Percentiles rank a stretch among this genome's conserved stretches.
Evolutionary conservation across 2,888 invertebrate species (phyloP).

Genomic region (Orthosia cruda): DNA sequence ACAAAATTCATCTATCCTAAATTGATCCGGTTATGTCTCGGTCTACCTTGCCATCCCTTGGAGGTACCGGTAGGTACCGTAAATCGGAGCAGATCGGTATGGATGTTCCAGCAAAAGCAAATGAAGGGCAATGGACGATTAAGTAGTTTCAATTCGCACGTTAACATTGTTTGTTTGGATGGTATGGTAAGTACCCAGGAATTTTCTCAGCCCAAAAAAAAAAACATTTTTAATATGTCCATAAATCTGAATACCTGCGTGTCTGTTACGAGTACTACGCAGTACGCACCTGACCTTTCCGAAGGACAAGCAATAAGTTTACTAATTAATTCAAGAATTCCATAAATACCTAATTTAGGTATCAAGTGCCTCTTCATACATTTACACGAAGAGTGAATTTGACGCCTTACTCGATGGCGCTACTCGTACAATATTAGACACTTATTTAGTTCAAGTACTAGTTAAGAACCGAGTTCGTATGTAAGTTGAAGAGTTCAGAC

Average conservation of each 20-base stretch:
- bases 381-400: constrained; percentile 16
- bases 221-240: not conserved
- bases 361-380: constrained; percentile 4
- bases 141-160: too few relatives aligned
- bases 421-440: constrained; percentile 22
- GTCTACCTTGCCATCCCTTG: too few relatives aligned
- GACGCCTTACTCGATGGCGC: constrained; percentile 12
- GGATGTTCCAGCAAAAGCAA: too few relatives aligned
- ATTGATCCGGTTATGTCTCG: too few relatives aligned
- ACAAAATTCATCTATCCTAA: too few relatives aligned
- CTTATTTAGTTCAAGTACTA: constrained; percentile 34
- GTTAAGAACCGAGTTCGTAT: constrained; percentile 29
- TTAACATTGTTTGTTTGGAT: not conserved
- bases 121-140: too few relatives aligned
- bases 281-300: not conserved
- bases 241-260: not conserved
- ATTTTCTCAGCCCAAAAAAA: not conserved
- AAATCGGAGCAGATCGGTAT: too few relatives aligned
- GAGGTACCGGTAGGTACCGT: too few relatives aligned
- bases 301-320: constrained; percentile 14
- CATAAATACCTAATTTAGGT: constrained; percentile 20
- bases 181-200: not conserved
- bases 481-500: constrained; percentile 25
- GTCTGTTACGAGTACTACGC: not conserved
- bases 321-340: constrained; percentile 15